A percentile compares a stretch with the other conserved stretches of the same genome.
Conservation (phyloP, 2,113 vertebrate genomes). For the Grammomys dolichurus region DNA sequence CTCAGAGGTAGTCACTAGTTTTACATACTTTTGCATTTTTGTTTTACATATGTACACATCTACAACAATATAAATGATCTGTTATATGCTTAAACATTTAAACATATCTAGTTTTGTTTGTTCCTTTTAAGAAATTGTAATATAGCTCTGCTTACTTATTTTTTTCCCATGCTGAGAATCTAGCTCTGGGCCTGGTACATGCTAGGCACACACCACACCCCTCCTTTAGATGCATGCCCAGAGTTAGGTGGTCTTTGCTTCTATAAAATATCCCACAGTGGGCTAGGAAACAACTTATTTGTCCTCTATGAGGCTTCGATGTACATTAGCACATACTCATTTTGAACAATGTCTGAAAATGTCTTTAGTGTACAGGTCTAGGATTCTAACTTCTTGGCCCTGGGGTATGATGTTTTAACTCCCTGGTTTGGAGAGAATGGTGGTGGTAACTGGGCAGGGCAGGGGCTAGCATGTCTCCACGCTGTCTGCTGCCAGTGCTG, state of each 20-base stretch:
- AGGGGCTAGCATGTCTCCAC: background rate
- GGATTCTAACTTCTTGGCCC: background rate
- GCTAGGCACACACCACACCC: background rate
- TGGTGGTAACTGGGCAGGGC: background rate
- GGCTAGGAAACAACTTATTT: background rate
- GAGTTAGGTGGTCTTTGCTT: background rate
- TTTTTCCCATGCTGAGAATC: background rate
- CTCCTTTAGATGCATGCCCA: background rate
- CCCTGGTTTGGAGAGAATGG: background rate
- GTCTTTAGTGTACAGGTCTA: constrained; percentile 13
- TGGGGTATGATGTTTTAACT: background rate
- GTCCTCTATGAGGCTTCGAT: constrained; percentile 15
- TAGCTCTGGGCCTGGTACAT: background rate
- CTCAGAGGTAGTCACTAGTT: constrained; percentile 1
- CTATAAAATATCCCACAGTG: background rate
- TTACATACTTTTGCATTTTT: background rate
- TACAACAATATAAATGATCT: background rate
- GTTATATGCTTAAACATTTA: background rate
- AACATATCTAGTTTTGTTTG: background rate
- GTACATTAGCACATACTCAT: background rate
- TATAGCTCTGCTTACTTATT: background rate
- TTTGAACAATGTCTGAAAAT: constrained; percentile 34
- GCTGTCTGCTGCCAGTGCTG: background rate
- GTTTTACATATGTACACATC: background rate
- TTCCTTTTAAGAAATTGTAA: constrained; percentile 32